Evolutionary conservation across 2,888 invertebrate genomes (phyloP).

Genomic region (Agrotis puta): DNA sequence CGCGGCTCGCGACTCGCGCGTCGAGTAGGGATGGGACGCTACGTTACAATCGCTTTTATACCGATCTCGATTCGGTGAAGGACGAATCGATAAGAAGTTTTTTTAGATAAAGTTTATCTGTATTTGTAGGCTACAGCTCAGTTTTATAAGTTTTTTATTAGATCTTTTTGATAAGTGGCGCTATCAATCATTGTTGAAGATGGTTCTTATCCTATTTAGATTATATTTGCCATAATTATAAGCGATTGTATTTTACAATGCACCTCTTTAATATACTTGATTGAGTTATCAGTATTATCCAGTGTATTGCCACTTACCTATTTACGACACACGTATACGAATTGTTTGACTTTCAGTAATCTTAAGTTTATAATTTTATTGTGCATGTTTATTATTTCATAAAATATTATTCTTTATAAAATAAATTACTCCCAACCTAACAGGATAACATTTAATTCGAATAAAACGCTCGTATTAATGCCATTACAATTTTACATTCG

Average conservation of each 20-base stretch:
- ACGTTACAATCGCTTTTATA: conserved; percentile 63
- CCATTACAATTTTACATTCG: not conserved
- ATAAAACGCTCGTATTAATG: too few relatives aligned
- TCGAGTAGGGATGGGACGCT: conserved; percentile 66
- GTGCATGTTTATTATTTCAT: not conserved
- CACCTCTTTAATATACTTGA: conserved; percentile 1
- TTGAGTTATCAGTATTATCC: conserved; percentile 6
- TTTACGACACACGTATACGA: conserved; percentile 4
- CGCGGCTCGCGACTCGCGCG: conserved; percentile 55
- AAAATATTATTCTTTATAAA: not conserved
- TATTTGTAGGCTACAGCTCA: conserved; percentile 56
- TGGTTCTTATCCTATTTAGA: conserved; percentile 49
- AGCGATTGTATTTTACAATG: not conserved
- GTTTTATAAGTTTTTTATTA: conserved; percentile 57
- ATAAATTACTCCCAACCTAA: not conserved
- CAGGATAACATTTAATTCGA: not conserved
- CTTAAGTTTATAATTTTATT: not conserved
- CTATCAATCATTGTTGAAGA: conserved; percentile 64
- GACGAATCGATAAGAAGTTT: conserved; percentile 63
- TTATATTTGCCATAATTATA: conserved; percentile 22
- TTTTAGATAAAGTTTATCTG: conserved; percentile 63
- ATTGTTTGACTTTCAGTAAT: not conserved
- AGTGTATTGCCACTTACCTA: conserved; percentile 5
- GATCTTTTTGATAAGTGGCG: conserved; percentile 49
- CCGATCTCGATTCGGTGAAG: conserved; percentile 54